These are phyloP conservation scores for Brachyptera risi DNA, from an alignment of 2,888 invertebrate species.

Conservation along the genomic window DNA sequence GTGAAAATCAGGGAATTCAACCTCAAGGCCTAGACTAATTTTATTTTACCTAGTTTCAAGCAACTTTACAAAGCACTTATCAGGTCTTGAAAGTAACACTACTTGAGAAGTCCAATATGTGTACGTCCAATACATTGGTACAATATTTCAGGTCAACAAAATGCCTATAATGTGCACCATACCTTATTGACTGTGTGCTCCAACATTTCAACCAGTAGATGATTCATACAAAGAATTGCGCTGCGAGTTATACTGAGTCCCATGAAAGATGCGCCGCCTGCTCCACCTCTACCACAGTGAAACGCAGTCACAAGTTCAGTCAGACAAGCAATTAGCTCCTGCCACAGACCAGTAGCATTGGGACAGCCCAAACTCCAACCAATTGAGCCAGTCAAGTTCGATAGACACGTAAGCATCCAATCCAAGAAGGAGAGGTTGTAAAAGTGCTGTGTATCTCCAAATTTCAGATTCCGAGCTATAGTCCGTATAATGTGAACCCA, in stretches of 20 bases:
- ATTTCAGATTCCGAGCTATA: conserved; percentile 49
- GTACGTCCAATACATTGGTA: too few relatives aligned
- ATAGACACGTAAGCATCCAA: conserved; percentile 48
- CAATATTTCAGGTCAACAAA: too few relatives aligned
- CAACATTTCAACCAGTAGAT: conserved; percentile 50
- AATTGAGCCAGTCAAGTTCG: conserved; percentile 48
- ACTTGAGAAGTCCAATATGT: too few relatives aligned
- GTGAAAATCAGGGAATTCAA: too few relatives aligned
- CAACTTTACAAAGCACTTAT: too few relatives aligned
- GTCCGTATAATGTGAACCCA: conserved; percentile 49
- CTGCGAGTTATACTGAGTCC: conserved; percentile 53
- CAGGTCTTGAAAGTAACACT: too few relatives aligned
- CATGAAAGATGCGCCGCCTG: conserved; percentile 52
- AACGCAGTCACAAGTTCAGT: conserved; percentile 52
- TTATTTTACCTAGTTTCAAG: too few relatives aligned
- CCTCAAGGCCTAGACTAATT: too few relatives aligned
- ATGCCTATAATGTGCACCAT: too few relatives aligned
- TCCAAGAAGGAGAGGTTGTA: conserved; percentile 55
- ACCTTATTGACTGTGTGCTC: conserved; percentile 44
- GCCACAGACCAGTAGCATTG: not conserved
- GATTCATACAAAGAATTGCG: conserved; percentile 51
- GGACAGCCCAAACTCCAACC: conserved; percentile 44
- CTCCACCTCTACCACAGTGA: conserved; percentile 45
- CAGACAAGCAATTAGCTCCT: conserved; percentile 35
- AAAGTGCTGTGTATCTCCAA: conserved; percentile 51